A percentile compares a stretch with the other conserved stretches of the same genome.
These are phyloP conservation scores for Sebastes fasciatus DNA, from an alignment of 2,113 vertebrate genomes.

Conservation along the genomic window DNA sequence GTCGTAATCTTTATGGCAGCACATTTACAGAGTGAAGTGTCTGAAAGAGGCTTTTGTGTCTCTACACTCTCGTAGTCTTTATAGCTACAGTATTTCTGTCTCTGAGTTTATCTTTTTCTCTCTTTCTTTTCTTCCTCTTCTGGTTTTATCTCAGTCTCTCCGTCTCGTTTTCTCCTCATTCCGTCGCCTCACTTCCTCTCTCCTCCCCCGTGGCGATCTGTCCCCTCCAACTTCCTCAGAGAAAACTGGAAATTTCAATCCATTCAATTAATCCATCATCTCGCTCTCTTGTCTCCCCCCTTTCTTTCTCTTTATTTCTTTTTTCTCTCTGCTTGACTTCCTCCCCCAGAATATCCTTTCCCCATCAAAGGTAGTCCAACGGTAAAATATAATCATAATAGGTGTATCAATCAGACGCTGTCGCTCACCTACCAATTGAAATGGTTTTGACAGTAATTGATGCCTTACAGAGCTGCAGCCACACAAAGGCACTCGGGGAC, in stretches of 20 bases:
- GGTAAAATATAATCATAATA: conserved; percentile 22
- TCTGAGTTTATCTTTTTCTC: neutral
- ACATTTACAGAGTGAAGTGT: neutral
- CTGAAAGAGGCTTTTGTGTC: conserved; percentile 30
- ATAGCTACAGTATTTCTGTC: conserved; percentile 17
- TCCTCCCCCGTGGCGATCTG: conserved; percentile 30
- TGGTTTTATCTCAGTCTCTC: conserved; percentile 20
- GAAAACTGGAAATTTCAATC: conserved; percentile 50
- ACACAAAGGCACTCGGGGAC: conserved; percentile 20
- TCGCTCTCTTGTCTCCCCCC: neutral
- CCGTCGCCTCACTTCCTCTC: conserved; percentile 30
- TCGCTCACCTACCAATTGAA: conserved; percentile 34
- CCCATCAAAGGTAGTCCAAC: conserved; percentile 31
- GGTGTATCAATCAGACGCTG: conserved; percentile 35
- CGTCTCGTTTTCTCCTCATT: conserved; percentile 31
- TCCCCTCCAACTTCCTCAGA: conserved; percentile 33
- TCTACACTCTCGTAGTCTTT: neutral
- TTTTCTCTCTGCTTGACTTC: conserved; percentile 38
- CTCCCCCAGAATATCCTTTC: neutral
- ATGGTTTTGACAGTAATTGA: conserved; percentile 63
- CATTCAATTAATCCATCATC: conserved; percentile 58
- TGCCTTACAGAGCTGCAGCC: conserved; percentile 19
- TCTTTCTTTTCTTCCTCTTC: conserved; percentile 3
- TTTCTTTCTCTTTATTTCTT: neutral
- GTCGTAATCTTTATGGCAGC: conserved; percentile 4